phyloP scores from a whole-genome alignment of 2,888 invertebrate species.

The Philhelius pedissequus region DNA sequence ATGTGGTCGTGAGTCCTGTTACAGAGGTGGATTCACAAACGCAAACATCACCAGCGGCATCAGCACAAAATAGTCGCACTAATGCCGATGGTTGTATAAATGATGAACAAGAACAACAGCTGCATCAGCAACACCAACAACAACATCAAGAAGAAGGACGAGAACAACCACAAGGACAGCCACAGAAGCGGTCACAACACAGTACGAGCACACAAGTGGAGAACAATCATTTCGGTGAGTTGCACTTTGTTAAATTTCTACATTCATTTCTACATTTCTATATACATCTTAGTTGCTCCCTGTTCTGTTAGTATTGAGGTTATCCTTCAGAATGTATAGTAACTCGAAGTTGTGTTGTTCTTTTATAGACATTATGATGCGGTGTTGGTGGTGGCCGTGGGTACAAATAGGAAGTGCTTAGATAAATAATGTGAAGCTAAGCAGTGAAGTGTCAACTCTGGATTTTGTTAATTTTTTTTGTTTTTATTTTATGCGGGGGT shows the following conservation, averaged over 20 bases:
- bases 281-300: background rate
- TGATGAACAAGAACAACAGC: conserved; percentile 68
- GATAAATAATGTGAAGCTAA: background rate
- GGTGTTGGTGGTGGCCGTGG: background rate
- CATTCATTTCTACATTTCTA: background rate
- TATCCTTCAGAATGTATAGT: background rate
- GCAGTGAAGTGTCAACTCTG: background rate
- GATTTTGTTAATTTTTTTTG: background rate
- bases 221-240: conserved; percentile 90
- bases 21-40: conserved; percentile 74
- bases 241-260: conserved; percentile 3
- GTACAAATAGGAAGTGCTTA: background rate
- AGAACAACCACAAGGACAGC: conserved; percentile 69
- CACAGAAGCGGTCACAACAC: conserved; percentile 84
- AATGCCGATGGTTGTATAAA: conserved; percentile 25
- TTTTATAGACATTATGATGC: background rate
- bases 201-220: conserved; percentile 92
- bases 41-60: conserved; percentile 73
- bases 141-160: conserved; percentile 65
- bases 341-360: background rate
- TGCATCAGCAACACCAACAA: conserved; percentile 70
- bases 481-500: background rate
- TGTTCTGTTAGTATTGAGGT: background rate
- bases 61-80: conserved; percentile 62
- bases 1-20: conserved; percentile 58